Base-by-base conservation (phyloP, 2,797 vertebrate species). In the Threskiornis aethiopicus region DNA sequence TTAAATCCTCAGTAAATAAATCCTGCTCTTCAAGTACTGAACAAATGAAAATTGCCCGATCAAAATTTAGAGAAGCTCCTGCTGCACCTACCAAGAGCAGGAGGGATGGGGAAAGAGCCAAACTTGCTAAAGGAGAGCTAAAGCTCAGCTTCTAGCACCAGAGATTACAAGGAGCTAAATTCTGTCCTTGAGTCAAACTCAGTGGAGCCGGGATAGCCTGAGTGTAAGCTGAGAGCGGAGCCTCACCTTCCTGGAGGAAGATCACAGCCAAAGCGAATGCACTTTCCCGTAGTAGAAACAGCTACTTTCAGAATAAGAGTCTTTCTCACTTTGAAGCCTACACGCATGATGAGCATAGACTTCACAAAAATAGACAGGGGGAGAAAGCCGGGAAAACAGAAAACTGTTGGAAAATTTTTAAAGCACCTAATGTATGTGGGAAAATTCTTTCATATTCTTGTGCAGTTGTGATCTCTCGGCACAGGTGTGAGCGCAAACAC, bases 1-100 rank as follows among this genome's bases (percentile, higher is more conserved):
- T 93, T 92, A 96, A 97, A 96, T 96, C 97, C 65, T 76, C 7
- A 2, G 93, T 95, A 97, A 97, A 97, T 97, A 97, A 94, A 90
- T 94, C 73, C 54, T 71, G 82, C 89, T 96, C 96, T 96, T 97
- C 85, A 91, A 96, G 94, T 65, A 79, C 51, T 35, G 84, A 96
- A 87, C 95, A 97, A 97, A 96, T 82, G 52, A 88, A 93, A 97
- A 91, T 90, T 3, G 5, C 75, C 69, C 22, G 44, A 93, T 94
- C 86, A 93, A 92, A 91, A 94, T 86, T 86, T 85, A 89, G 89
- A 87, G 87, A 93, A 84, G 90, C 59, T 95, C 11, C 10, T 35
- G 29, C 59, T 64, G 73, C 71, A 57, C 16, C 22, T 64, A 59
- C 41, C 66, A 85, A 82, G 83, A 88, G 67, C 59, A 84, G 55